Evolutionary conservation across 1,140 invertebrate species (phyloP).

Genomic region (Frieseomelitta varia): DNA sequence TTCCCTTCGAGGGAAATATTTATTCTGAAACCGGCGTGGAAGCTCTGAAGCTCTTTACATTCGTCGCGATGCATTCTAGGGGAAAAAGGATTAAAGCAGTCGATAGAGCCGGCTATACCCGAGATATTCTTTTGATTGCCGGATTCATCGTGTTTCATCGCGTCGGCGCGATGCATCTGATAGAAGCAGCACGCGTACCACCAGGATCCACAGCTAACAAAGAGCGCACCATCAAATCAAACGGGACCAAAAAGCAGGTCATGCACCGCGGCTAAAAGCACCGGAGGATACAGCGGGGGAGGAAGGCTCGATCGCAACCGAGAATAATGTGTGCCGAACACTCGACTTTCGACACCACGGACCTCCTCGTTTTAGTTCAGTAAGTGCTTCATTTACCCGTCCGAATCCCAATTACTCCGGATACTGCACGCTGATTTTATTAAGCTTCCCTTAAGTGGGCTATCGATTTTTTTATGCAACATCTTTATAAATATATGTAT

Average conservation of each 20-base stretch:
- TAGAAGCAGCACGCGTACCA: background rate
- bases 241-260: background rate
- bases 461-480: background rate
- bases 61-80: background rate
- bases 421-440: background rate
- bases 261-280: constrained; percentile 29
- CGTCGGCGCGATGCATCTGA: background rate
- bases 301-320: background rate
- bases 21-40: background rate
- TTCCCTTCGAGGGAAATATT: background rate
- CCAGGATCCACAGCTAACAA: background rate
- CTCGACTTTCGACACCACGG: constrained; percentile 9
- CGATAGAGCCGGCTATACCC: background rate
- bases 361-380: background rate
- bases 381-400: background rate
- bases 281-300: background rate
- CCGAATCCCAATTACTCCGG: background rate
- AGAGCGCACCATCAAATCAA: constrained; percentile 12
- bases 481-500: background rate
- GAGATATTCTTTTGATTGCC: background rate
- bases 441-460: background rate
- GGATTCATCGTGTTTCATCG: background rate
- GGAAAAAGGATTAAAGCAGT: background rate
- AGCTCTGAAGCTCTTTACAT: background rate
- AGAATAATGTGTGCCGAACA: constrained; percentile 24